Conservation (phyloP, 1,140 invertebrate species). For the Bicyclus anynana region DNA sequence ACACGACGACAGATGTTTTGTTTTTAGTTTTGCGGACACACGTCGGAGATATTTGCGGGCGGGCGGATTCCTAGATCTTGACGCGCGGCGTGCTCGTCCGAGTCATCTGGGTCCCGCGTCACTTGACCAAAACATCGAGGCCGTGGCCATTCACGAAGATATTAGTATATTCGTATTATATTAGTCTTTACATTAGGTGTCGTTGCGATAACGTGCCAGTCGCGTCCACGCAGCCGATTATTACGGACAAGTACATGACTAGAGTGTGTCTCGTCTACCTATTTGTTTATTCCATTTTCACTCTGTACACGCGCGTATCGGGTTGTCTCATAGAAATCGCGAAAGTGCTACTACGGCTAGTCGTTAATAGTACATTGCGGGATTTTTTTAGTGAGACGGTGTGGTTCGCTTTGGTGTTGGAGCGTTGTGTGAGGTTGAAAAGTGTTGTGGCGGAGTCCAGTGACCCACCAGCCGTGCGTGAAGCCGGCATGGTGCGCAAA, state of each 20-base stretch:
- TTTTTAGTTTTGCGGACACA: slow-evolving; percentile 26
- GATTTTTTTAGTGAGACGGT: neutral
- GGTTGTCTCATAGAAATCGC: neutral
- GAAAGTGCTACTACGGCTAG: neutral
- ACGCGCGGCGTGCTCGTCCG: slow-evolving; percentile 38
- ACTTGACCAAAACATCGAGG: slow-evolving; percentile 61
- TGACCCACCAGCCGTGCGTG: slow-evolving; percentile 66
- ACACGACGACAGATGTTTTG: slow-evolving; percentile 24
- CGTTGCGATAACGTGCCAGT: slow-evolving; percentile 66
- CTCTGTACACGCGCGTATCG: slow-evolving; percentile 9
- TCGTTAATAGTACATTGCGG: neutral
- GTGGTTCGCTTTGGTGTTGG: neutral
- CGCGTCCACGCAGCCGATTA: slow-evolving; percentile 65
- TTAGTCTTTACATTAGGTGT: slow-evolving; percentile 41
- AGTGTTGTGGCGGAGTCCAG: slow-evolving; percentile 48
- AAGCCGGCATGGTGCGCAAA: slow-evolving; percentile 66
- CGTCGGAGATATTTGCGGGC: slow-evolving; percentile 27
- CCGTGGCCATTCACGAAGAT: slow-evolving; percentile 43
- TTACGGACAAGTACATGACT: slow-evolving; percentile 52
- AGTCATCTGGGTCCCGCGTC: slow-evolving; percentile 56
- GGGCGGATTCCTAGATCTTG: slow-evolving; percentile 33
- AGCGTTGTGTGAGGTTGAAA: slow-evolving; percentile 6
- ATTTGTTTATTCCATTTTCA: slow-evolving; percentile 15
- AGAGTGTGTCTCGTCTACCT: slow-evolving; percentile 13
- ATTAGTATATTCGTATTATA: slow-evolving; percentile 6